Evolutionary conservation across 2,797 vertebrate genomes (phyloP), one percentile per base, ranked within the genome.

Genomic region (Pangasius larnaudii): DNA sequence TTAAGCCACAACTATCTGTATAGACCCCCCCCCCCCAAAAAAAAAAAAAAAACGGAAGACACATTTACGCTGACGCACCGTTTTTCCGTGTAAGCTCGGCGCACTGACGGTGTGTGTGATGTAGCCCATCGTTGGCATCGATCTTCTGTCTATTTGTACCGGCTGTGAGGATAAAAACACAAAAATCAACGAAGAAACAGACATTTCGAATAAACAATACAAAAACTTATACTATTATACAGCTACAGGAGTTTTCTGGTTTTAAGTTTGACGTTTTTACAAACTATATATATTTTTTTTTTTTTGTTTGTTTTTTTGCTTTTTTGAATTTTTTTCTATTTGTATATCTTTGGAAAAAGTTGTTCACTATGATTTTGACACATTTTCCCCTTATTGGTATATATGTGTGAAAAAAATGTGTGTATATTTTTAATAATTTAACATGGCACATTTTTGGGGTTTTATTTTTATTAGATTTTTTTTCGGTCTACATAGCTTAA

Each of bases 31-130:
- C 27, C 61, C 3, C 6, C 59, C n/a, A 67, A 36, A 36, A 77
- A n/a, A 77, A 49, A n/a, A 0, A 9, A 36, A 30, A 3, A n/a
- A 24, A 11, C 7, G 9, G 9, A 27, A 81, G 33, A 24, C 22
- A 8, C 4, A 1, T 9, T 81, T 33, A 93, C 88, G 89, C 96
- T 92, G 97, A 99, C 98, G 91, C 97, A 99, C 99, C 97, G 99
- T 99, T 96, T 99, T 99, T 65, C 99, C 98, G 4, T 99, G 98
- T 92, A 99, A 92, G 94, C 98, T 99, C 88, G 98, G 99, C 18
- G 98, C 98, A 7, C 99, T 99, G 95, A 99, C 99, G 0, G 99
- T 99, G 93, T 99, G 99, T 1, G 98, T 99, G 97, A 99, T 99
- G 95, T 99, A 99, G 90, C 99, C 98, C 97, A 99, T 97, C 86